A percentile compares a stretch with the other conserved stretches of the same genome.
These are phyloP conservation scores for Lophotriccus pileatus DNA, from an alignment of 2,797 vertebrate genomes.

Conservation along the genomic window DNA sequence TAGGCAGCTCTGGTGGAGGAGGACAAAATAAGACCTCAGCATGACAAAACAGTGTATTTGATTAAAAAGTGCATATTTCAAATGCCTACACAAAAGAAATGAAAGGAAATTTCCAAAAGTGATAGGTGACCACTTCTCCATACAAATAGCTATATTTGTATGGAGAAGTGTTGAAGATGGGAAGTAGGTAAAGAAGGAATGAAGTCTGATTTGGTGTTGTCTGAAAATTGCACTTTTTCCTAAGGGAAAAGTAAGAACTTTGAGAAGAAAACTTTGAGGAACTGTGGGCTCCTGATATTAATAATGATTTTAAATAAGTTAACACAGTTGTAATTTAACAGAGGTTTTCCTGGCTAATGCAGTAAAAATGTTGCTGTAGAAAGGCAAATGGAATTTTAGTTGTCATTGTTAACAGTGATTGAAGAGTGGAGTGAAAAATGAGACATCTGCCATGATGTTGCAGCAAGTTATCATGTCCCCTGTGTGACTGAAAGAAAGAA, in stretches of 20 bases:
- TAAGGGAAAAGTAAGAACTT: neutral
- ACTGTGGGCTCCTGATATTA: neutral
- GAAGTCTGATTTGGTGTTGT: neutral
- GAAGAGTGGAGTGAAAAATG: neutral
- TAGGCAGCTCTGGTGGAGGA: neutral
- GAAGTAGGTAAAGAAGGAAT: neutral
- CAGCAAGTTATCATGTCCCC: neutral
- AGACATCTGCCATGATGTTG: neutral
- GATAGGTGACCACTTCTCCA: neutral
- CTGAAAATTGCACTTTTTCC: neutral
- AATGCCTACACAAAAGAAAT: neutral
- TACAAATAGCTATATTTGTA: neutral
- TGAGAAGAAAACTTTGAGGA: neutral
- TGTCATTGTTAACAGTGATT: neutral
- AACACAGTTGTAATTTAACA: neutral
- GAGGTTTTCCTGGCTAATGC: neutral
- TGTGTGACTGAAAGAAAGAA: neutral
- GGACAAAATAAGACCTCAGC: neutral
- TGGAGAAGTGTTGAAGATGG: neutral
- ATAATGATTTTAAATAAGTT: neutral
- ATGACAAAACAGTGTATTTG: neutral
- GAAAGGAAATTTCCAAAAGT: neutral
- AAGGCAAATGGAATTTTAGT: neutral
- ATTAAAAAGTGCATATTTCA: neutral
- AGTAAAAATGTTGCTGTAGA: neutral